Evolutionary conservation across 2,888 invertebrate species (phyloP).

Genomic region (Thymelicus acteon): DNA sequence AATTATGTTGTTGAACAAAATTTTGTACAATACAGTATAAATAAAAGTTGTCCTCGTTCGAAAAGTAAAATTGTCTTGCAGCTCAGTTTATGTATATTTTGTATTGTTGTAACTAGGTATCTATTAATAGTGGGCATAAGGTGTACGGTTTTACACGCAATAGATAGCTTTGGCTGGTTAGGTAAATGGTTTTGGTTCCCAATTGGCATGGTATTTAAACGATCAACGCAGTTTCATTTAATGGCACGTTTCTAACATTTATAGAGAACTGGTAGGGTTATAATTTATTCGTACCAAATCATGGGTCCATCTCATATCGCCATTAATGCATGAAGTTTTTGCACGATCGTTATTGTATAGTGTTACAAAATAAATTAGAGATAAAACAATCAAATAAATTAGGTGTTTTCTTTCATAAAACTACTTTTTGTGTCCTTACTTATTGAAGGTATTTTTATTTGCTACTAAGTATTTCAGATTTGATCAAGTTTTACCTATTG

Average conservation of each 20-base stretch:
- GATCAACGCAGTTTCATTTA: conserved; percentile 46
- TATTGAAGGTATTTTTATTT: not conserved
- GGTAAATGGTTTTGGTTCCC: conserved; percentile 61
- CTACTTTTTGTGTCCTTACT: not conserved
- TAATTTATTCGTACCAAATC: conserved; percentile 49
- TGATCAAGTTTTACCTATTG: too few species aligned
- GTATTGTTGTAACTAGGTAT: conserved; percentile 47
- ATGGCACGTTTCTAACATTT: conserved; percentile 52
- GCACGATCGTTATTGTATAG: conserved; percentile 47
- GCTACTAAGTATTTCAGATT: not conserved
- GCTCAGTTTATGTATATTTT: conserved; percentile 47
- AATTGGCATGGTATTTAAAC: conserved; percentile 62
- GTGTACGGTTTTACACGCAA: conserved; percentile 54
- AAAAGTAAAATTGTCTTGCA: conserved; percentile 48
- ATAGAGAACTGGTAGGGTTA: conserved; percentile 48
- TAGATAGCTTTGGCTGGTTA: conserved; percentile 69
- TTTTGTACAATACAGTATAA: not conserved
- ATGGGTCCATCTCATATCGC: conserved; percentile 51
- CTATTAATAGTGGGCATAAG: conserved; percentile 50
- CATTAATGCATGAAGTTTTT: conserved; percentile 51
- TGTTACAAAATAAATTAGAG: conserved; percentile 10
- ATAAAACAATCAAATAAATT: conserved; percentile 1
- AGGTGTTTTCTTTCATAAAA: not conserved
- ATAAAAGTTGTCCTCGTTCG: conserved; percentile 52
- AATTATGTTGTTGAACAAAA: not conserved